Base-by-base conservation (phyloP, 2,888 invertebrate species). In the Diaphora mendica region DNA sequence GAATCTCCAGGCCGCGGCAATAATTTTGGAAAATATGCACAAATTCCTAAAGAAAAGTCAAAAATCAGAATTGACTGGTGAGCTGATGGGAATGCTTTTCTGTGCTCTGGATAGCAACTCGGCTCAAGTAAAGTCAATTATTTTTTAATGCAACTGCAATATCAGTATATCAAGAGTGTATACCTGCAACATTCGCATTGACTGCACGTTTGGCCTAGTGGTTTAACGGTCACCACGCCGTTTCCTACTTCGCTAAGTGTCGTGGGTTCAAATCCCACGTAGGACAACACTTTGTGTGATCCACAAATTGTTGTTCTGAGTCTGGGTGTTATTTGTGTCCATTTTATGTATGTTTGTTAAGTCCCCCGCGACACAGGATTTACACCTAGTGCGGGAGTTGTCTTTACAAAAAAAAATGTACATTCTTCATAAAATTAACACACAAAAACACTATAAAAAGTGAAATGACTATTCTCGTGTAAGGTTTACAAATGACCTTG, bases 1-100 rank as follows among this genome's bases (percentile, higher is more conserved):
- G 93, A 97, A 97, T 75, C 97, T 98, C 77, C 97, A 98, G 92
- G 98, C 99, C 20, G 97, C 98, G 0, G 98, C 99, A 11, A 98
- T 98, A 69, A 96, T 99, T 75, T 94, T 99, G 87, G 99, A 99
- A 93, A 98, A 98, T 91, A 95, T 99, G 85, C 98, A 99, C 92
- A 95, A 98, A 79, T 97, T 99, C 79, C 96, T 99, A 90, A 97
- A 97, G 89, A 99, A 99, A 94, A 98, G 98, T 77, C 97, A 97
- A 23, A 95, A 97, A 67, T 97, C 98, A 66, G 98, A 98, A 81
- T 96, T 98, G 62, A 97, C 97, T 83, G 96, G 96, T 3, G 98
- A 99, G 88, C 97, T 99, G 70, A 95, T 99, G 85, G 98, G 99
- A 8, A 96, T 99, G 95, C 95, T 99, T 70, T 99, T 98, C 94